Evolutionary conservation across 2,113 vertebrate species (phyloP), one percentile per base, ranked within the genome.

Genomic region (Bostrychus sinensis): DNA sequence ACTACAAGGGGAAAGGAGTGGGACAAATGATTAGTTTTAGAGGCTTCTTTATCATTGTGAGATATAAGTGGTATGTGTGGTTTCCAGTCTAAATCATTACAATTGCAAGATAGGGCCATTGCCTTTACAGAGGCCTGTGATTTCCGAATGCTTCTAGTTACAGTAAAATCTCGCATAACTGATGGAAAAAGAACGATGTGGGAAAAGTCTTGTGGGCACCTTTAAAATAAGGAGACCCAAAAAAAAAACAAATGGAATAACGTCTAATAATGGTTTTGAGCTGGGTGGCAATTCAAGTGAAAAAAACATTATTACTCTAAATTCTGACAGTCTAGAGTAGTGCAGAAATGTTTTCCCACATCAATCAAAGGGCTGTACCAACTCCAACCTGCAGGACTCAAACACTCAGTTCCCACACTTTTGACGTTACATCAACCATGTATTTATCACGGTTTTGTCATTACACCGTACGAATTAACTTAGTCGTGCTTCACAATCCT

Each of bases 361-460:
- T 65, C 32, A 59, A 57, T 76, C 77, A 57, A 53, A 56, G 12
- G 0, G 38, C 30, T 5, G 17, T 55, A 59, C 32, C 17, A 79
- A 74, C 12, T 5, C 25, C 16, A 42, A 43, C 54, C 67, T 66
- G 78, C 53, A 55, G 34, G 43, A 46, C n/a, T 64, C 72, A 46
- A 25, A 75, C n/a, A 41, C 71, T 70, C 45, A 13, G 43, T 57
- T 66, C 78, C 72, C 74, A 65, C 68, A 76, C 71, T 71, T 72
- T 75, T 78, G 70, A 78, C 72, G 68, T 38, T 45, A 56, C 72
- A 61, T 46, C 48, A 74, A 61, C 48, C 30, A 45, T 41, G 66
- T 71, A 64, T 85, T 89, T 86, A 82, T 84, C 80, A 74, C 62
- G 10, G 70, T 60, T 68, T 48, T 81, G 75, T 81, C 77, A 75